These are phyloP conservation scores for Osmerus mordax DNA, from an alignment of 2,113 vertebrate genomes.

Conservation along the genomic window DNA sequence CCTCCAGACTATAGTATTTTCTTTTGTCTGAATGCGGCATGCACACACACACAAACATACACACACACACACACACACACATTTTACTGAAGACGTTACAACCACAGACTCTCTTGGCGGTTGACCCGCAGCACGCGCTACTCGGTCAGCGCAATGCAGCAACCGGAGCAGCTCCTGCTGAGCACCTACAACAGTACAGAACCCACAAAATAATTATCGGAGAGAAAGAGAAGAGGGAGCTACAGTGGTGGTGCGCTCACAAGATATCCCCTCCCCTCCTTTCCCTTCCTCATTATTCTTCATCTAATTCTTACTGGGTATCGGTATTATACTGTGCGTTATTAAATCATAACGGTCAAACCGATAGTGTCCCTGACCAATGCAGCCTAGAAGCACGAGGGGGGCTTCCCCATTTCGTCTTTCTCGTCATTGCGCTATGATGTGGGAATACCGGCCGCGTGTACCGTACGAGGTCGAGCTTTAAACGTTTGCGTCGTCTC, in stretches of 20 bases:
- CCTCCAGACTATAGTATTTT: slow-evolving; percentile 1
- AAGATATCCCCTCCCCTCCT: background rate
- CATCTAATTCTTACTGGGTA: no score
- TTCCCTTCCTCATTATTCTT: background rate
- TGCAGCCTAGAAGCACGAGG: background rate
- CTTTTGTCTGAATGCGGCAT: slow-evolving; percentile 32
- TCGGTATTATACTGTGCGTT: no score
- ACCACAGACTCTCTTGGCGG: slow-evolving; percentile 37
- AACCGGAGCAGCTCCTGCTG: slow-evolving; percentile 29
- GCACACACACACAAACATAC: slow-evolving; percentile 1
- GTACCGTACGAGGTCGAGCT: background rate
- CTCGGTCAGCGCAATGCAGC: slow-evolving; percentile 72
- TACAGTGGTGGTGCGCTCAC: background rate
- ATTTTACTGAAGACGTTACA: slow-evolving; percentile 2
- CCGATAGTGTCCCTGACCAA: no score
- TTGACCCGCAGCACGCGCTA: slow-evolving; percentile 49
- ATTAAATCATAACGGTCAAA: background rate
- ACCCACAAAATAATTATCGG: slow-evolving; percentile 3
- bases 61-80: slow-evolving; percentile 18
- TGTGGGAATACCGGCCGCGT: background rate
- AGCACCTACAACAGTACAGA: background rate
- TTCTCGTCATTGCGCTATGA: background rate
- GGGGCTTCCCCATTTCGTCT: background rate
- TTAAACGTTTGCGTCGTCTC: no score
- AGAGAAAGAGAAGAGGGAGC: slow-evolving; percentile 16